Evolutionary conservation across 2,113 vertebrate species (phyloP), one percentile per base, ranked within the genome.

Genomic region (Chloroceryle aenea): DNA sequence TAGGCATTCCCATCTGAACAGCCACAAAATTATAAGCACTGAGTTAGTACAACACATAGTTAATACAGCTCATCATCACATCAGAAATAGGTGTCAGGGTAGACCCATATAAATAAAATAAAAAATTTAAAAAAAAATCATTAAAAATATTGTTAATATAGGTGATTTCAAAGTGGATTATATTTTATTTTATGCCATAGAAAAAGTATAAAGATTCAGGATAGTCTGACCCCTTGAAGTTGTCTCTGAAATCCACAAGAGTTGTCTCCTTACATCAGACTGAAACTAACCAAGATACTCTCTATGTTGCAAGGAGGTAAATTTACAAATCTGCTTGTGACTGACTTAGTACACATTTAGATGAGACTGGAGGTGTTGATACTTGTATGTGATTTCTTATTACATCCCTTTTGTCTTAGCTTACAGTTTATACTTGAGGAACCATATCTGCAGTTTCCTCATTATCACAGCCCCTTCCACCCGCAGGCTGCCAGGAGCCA

Each of bases 401-500:
- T 43, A 14, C 9, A 43, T 47, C 27, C 78, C 14, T 75, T 81
- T 34, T 56, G 14, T 3, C 5, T 15, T 48, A 87, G 22, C 5
- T 45, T 45, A 14, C 4, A 3, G 7, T 22, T 81, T 55, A 56
- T 75, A 20, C 27, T 72, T 66, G 13, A 87, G 14, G 30, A 10
- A 88, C 11, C 10, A 7, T 66, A 34, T 40, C 72, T 21, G 62
- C 11, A 2, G 12, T 71, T 87, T 89, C 34, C 27, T 56, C 12
- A 27, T 58, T 80, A 73, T 17, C 18, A 63, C 66, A 81, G 5
- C 0, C 0, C 14, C 29, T 38, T 73, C 10, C 21, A 73, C 45
- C 42, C 63, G 12, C 5, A 83, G 17, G 38, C 26, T 86, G 38
- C 22, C 36, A 48, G 62, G 8, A 29, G 10, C 38, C 4, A 1